Evolutionary conservation across 2,797 vertebrate species (phyloP).

Genomic region (Semaprochilodus insignis): DNA sequence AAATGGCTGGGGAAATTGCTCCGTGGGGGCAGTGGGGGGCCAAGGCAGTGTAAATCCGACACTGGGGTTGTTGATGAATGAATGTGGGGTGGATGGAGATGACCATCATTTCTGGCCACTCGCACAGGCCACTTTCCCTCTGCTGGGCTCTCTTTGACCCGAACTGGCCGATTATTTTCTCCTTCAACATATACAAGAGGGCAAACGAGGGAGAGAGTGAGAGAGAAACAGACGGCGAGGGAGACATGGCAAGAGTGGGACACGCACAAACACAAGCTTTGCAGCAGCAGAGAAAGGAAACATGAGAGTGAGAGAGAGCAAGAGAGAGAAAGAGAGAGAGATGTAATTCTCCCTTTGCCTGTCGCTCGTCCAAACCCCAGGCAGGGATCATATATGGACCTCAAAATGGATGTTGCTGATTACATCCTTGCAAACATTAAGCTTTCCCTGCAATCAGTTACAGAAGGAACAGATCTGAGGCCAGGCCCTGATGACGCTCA

Average conservation of each 20-base stretch:
- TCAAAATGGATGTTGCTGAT: conserved; percentile 26
- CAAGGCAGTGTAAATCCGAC: conserved; percentile 10
- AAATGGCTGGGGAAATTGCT: conserved; percentile 7
- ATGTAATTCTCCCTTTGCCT: not conserved
- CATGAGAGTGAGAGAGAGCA: not conserved
- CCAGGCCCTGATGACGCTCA: conserved; percentile 13
- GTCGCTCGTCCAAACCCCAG: conserved; percentile 13
- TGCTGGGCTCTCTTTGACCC: not conserved
- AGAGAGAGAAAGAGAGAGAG: not conserved
- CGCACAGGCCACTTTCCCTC: not conserved
- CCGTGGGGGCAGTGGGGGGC: not conserved
- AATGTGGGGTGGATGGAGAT: conserved; percentile 26
- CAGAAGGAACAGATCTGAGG: conserved; percentile 18
- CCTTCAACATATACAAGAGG: not conserved
- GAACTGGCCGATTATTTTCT: conserved; percentile 10
- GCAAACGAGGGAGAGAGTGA: not conserved
- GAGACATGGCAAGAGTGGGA: not conserved
- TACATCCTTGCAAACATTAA: conserved; percentile 31
- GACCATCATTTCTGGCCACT: not conserved
- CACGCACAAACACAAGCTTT: not conserved
- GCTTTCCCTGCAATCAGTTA: conserved; percentile 29
- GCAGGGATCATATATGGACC: conserved; percentile 20
- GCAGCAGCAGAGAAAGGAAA: not conserved
- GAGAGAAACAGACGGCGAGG: not conserved
- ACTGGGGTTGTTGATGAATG: conserved; percentile 6